Base-by-base conservation (phyloP, 2,113 vertebrate genomes). In the Bucco capensis region DNA sequence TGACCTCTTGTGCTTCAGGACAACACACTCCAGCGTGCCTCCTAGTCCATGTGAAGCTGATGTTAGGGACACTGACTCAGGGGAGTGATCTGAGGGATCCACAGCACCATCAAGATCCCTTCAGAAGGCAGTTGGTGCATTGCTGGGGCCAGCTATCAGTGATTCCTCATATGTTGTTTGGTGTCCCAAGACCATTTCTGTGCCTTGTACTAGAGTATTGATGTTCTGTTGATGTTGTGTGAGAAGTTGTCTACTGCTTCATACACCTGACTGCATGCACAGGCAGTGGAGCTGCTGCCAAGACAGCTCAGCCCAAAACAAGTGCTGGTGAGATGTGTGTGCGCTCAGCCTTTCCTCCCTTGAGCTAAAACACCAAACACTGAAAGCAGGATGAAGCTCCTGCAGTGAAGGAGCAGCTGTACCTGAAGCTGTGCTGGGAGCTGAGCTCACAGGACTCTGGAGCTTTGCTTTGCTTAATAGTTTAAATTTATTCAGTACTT, bases 111-210 rank as follows among this genome's bases (percentile, higher is more conserved):
- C 40, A 4, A 4, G 30, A 8, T 10, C 10, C 38, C 15, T 50
- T 15, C 24, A 9, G 54, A 10, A 19, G 23, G 49, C 28, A 11
- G 1, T 8, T 3, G 49, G 17, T 44, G 54, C 6, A 0, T 27
- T 37, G 54, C 42, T 28, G 35, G 46, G 46, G 33, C 18, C 4
- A 14, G 75, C 47, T n/a, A 6, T 44, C 51, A 8, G 51, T 0
- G 1, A 11, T 51, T 33, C 38, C 74, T 31, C 33, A 8, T 38
- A 10, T 14, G 17, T 30, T 31, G 56, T 16, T 40, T 17, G 31
- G 10, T 22, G 5, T 19, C 31, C 53, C 75, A 2, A 16, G 75
- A 6, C 31, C 6, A 0, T 21, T 35, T 1, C 1, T 0, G 6
- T 19, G 19, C 27, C 67, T 11, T 5, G 25, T 7, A 28, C 19